Evolutionary conservation across 2,113 vertebrate species (phyloP).

Genomic region (Esox niger): DNA sequence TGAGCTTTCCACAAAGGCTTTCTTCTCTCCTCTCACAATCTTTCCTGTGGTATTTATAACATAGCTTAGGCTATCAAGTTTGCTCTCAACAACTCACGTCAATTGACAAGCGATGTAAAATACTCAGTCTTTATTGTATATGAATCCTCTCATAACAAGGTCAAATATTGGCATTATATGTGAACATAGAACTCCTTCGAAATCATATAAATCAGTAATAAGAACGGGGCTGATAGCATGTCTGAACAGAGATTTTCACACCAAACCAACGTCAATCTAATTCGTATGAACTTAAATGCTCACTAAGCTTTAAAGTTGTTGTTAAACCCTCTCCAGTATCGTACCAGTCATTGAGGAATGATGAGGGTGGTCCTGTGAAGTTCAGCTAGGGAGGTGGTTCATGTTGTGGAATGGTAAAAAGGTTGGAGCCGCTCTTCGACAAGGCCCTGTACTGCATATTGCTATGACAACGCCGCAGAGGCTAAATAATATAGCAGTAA

Average conservation of each 20-base stretch:
- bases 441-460: constrained; percentile 26
- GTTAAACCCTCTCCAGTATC: constrained; percentile 58
- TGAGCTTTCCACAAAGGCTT: constrained; percentile 43
- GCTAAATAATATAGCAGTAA: constrained; percentile 29
- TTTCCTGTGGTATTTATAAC: constrained; percentile 34
- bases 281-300: constrained; percentile 57
- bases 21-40: constrained; percentile 29
- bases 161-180: not conserved
- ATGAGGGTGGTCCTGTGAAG: constrained; percentile 27
- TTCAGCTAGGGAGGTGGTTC: constrained; percentile 36
- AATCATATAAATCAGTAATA: constrained; percentile 39
- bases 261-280: constrained; percentile 59
- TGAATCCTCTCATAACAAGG: not conserved
- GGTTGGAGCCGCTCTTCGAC: constrained; percentile 52
- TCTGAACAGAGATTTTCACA: constrained; percentile 56
- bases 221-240: constrained; percentile 58
- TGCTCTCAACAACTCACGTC: constrained; percentile 16
- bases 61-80: constrained; percentile 26
- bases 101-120: not conserved
- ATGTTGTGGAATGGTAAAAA: constrained; percentile 46
- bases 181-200: not conserved
- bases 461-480: constrained; percentile 42
- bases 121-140: not conserved
- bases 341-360: constrained; percentile 48
- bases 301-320: constrained; percentile 64